Evolutionary conservation across 2,888 invertebrate species (phyloP), one percentile per base, ranked within the genome.

Genomic region (Epiperipatus broadwayi): DNA sequence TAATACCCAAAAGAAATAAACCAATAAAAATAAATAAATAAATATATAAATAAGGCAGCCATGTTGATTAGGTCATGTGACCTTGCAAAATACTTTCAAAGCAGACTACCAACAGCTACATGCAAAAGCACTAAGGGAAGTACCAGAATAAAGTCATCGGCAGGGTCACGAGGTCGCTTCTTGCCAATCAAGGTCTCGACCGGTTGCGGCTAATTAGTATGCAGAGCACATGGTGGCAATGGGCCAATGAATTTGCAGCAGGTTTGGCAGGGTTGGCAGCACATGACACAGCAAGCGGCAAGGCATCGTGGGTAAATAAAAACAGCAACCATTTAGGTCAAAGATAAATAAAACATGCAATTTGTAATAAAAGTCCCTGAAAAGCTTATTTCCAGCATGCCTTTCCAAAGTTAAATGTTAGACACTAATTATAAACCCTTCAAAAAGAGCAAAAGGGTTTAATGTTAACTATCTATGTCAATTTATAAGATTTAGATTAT

Each of bases 111-210:
- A 33, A 54, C 51, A 53, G 54, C 57, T 56, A 57, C 58, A 59
- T 58, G 58, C 58, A 56, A 51, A 48, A 48, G 48, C 48, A 48
- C 46, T 48, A 46, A 43, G 39, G 43, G 47, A 67, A 75, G 79
- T 85, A 87, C 85, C 85, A 87, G 83, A 78, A 85, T 72, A 71
- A 79, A 71, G 70, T 79, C 78, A 69, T 77, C 77, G 69, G 75
- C 75, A 61, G 70, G 67, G 66, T 75, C 74, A 60, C 73, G 77
- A 72, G 83, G 77, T 71, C 85, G 81, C 75, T 85, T 85, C 79
- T 84, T 84, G 75, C 80, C 81, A 69, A 76, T 71, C 73, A 81
- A 44, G 51, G 55, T 56, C 56, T 57, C 58, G 52, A 59, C 57
- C 53, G 57, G 53, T 55, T 53, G 58, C 52, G 55, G 55, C 56